Evolutionary conservation across 2,888 invertebrate genomes (phyloP).

Genomic region (Cephus pulcher): DNA sequence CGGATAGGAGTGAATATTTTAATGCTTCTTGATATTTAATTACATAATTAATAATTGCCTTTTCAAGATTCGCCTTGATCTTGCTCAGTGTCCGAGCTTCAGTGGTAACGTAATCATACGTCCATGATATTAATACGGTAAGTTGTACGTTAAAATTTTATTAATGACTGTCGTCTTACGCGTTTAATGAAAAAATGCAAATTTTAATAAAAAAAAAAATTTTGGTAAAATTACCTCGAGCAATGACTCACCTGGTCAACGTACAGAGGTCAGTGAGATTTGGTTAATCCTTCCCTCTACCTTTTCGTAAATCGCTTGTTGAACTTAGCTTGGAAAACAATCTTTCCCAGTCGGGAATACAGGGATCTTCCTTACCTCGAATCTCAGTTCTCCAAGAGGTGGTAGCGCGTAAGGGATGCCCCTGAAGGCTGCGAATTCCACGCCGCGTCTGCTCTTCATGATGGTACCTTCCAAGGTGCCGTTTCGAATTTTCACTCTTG

Average conservation of each 20-base stretch:
- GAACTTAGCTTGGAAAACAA: not conserved
- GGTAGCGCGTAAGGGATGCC: constrained; percentile 76
- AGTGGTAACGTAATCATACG: not conserved
- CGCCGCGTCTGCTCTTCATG: constrained; percentile 70
- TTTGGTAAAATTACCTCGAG: not conserved
- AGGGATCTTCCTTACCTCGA: constrained; percentile 68
- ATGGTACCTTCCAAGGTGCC: constrained; percentile 71
- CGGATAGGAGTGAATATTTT: not conserved
- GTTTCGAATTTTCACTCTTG: constrained; percentile 63
- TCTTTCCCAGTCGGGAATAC: not conserved
- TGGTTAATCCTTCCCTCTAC: not conserved
- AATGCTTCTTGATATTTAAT: not conserved
- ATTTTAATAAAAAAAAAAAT: not conserved
- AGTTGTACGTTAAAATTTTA: not conserved
- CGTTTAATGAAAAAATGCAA: not conserved
- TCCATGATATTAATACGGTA: not conserved
- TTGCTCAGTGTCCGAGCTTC: not conserved
- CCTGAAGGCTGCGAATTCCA: constrained; percentile 72
- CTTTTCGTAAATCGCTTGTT: not conserved
- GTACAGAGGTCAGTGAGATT: not conserved
- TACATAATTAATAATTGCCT: not conserved
- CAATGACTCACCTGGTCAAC: not conserved
- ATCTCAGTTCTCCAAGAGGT: constrained; percentile 73
- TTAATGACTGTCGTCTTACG: not conserved
- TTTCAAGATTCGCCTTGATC: not conserved